Evolutionary conservation across 2,113 vertebrate genomes (phyloP).

Genomic region (Suncus etruscus): DNA sequence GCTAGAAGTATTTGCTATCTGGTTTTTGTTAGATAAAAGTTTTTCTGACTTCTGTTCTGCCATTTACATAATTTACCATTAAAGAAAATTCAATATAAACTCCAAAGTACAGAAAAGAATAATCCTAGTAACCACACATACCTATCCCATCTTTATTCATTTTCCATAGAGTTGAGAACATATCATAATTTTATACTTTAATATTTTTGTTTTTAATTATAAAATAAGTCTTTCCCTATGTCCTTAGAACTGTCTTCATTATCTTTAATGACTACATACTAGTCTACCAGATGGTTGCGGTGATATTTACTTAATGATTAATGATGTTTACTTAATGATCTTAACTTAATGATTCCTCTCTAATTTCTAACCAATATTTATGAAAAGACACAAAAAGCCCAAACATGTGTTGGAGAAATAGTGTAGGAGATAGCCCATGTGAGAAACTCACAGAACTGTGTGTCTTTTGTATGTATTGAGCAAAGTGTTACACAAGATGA

Average conservation of each 20-base stretch:
- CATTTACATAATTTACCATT: no score
- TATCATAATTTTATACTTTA: neutral
- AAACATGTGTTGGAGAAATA: rapidly evolving
- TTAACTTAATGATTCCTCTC: neutral
- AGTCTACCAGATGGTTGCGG: neutral
- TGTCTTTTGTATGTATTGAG: no score
- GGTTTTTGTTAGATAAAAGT: neutral
- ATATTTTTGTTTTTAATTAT: neutral
- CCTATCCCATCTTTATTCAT: neutral
- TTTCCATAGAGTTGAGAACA: neutral
- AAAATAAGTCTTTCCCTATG: neutral
- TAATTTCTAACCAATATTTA: neutral
- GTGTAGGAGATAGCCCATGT: no score
- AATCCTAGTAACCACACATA: neutral
- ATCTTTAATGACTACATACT: neutral
- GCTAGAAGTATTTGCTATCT: neutral
- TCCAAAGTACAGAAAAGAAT: no score
- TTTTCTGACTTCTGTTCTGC: neutral
- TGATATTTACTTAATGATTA: neutral
- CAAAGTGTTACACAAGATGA: neutral
- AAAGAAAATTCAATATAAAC: no score
- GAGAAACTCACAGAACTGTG: neutral
- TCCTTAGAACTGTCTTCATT: neutral
- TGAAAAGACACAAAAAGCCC: neutral
- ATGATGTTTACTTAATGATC: no score